Evolutionary conservation across 2,797 vertebrate genomes (phyloP).

Genomic region (Phataginus tetradactyla): DNA sequence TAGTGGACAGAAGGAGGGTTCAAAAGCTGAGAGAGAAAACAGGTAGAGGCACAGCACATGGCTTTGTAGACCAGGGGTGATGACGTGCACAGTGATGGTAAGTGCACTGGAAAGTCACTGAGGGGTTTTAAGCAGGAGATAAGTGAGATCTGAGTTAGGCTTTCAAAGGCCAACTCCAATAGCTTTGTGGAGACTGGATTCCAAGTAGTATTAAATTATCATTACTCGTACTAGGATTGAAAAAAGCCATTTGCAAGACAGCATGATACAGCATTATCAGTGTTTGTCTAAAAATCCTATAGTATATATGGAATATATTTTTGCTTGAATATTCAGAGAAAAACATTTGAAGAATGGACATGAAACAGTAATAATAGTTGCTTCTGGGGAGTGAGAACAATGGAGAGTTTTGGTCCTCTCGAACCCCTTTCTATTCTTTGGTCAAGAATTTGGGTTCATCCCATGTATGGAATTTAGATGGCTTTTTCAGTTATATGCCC

Average conservation of each 20-base stretch:
- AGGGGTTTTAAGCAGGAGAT: not conserved
- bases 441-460: not conserved
- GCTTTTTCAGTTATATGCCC: not conserved
- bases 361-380: not conserved
- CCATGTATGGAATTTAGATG: not conserved
- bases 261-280: not conserved
- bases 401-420: not conserved
- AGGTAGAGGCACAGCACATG: not conserved
- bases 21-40: not conserved
- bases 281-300: not conserved
- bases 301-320: not conserved
- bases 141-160: not conserved
- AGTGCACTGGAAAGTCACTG: not conserved
- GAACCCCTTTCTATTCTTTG: not conserved
- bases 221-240: not conserved
- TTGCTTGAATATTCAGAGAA: not conserved
- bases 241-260: not conserved
- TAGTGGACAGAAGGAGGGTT: not conserved
- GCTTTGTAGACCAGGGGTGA: not conserved
- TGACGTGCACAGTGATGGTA: not conserved
- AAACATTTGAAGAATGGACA: not conserved
- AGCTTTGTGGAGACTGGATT: not conserved
- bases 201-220: not conserved
- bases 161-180: not conserved
- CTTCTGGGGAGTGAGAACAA: not conserved